Base-by-base conservation (phyloP, 2,797 vertebrate species). In the Danio aesculapii region DNA sequence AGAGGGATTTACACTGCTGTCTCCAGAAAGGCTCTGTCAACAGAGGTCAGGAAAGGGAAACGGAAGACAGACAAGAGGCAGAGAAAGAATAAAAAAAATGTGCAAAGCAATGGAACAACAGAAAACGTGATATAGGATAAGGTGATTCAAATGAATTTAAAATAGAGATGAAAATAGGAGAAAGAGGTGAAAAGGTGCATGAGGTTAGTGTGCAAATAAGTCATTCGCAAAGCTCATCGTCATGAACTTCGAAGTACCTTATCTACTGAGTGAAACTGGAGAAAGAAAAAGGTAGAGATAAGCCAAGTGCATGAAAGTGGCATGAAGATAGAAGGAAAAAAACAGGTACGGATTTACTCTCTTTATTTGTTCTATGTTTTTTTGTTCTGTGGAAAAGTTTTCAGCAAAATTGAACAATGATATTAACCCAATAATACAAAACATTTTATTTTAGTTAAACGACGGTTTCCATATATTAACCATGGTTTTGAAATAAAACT, bases 1-100 rank as follows among this genome's bases (percentile, higher is more conserved):
- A 0, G 96, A 94, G 0, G 98, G 98, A 91, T 95, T 99, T 88
- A 98, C 89, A 57, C 95, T 87, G 89, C 98, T 97, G 90, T 99
- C 97, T 58, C 98, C 98, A 84, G 97, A 93, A 92, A 98, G 96
- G 17, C 97, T 93, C 98, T 99, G 91, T 78, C 57, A 67, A 44
- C 9, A 64, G 14, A 41, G 8, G 46, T 21, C 49, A 46, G 77
- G 44, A 81, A 72, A 72, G 61, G 59, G 59, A 71, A 64, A 69
- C 43, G 59, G 73, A 73, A 49, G 49, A 84, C 57, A 73, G 77
- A 63, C 47, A 13, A 73, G 68, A 57, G 73, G 41, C 52, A 49
- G 47, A 13, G 43, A 46, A 16, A 69, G 39, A 64, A 8, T 43
- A 44, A 64, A 44, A 64, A 61, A 61, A 61, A 12, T 43, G n/a